Conservation (phyloP, 2,888 invertebrate genomes). For the Drosophila colorata region DNA sequence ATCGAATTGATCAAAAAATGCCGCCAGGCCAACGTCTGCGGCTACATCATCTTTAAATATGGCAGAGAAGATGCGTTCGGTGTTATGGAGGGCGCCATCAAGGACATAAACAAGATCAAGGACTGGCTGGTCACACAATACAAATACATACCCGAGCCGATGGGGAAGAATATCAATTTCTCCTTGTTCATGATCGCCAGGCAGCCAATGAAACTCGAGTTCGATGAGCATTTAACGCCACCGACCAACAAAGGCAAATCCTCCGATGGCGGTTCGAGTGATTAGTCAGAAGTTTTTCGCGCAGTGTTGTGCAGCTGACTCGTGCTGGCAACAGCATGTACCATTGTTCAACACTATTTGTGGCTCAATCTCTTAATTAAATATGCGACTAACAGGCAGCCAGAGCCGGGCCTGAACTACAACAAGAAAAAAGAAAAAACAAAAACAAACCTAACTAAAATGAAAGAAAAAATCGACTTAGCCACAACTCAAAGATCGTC, state of each 20-base stretch:
- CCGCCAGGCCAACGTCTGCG: background rate
- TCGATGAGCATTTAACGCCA: background rate
- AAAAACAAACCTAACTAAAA: background rate
- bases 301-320: slow-evolving; percentile 61
- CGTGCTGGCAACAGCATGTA: slow-evolving; percentile 71
- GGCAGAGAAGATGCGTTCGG: background rate
- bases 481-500: slow-evolving; percentile 52
- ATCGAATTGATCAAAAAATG: background rate
- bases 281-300: slow-evolving; percentile 24
- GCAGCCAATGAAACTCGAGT: background rate
- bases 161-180: background rate
- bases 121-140: slow-evolving; percentile 9
- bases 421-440: slow-evolving; percentile 19
- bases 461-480: background rate
- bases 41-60: slow-evolving; percentile 3
- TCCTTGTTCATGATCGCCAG: slow-evolving; percentile 9
- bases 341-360: slow-evolving; percentile 79
- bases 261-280: background rate
- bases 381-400: slow-evolving; percentile 75
- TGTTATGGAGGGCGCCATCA: slow-evolving; percentile 11
- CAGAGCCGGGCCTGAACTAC: slow-evolving; percentile 30
- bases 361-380: slow-evolving; percentile 83
- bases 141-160: background rate
- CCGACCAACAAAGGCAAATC: rapidly evolving
- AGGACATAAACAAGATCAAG: slow-evolving; percentile 4